Evolutionary conservation across 2,113 vertebrate genomes (phyloP), one percentile per base, ranked within the genome.

Genomic region (Hucho hucho): DNA sequence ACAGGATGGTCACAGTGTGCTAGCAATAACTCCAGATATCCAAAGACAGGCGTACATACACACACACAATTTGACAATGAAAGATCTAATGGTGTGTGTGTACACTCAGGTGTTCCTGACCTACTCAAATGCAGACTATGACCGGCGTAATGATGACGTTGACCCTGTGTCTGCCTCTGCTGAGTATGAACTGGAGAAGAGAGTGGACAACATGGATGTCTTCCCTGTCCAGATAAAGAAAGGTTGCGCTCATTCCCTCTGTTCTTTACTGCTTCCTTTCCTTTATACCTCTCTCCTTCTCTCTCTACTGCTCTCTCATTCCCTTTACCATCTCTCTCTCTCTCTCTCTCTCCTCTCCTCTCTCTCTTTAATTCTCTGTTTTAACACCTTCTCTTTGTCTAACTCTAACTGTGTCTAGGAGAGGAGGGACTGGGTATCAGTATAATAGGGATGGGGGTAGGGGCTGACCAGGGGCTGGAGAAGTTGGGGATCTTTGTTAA

Each of bases 401-500:
- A 22, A 46, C 43, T 29, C 28, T 13, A n/a, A n/a, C n/a, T n/a
- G n/a, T 79, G 22, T 75, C 9, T 75, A 97, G 96, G 93, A 86
- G 92, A 94, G 5, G 94, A 94, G 4, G 96, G 95, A 24, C 89
- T 97, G 78, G 96, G 96, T 72, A 96, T 97, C 86, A 96, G 95
- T 80, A 97, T 97, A 70, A 97, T 97, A 77, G 96, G 96, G 83
- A 97, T 97, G 96, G 96, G 96, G 72, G 95, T 97, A 43, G 96
- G 96, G 69, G 96, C 96, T 47, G 96, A 97, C 84, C 95, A 96
- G 79, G 96, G 96, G 14, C 86, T 97, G 88, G 95, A 97, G 86
- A 97, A 97, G 86, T 89, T 97, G 32, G 96, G 96, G 70, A 97
- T 97, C 83, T 97, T 97, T 85, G 94, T 97, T 73, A 97, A 97